Percentiles rank a stretch among this genome's conserved stretches.
Evolutionary conservation across 1,140 invertebrate species (phyloP).

Genomic region (Drosophila ironensis): DNA sequence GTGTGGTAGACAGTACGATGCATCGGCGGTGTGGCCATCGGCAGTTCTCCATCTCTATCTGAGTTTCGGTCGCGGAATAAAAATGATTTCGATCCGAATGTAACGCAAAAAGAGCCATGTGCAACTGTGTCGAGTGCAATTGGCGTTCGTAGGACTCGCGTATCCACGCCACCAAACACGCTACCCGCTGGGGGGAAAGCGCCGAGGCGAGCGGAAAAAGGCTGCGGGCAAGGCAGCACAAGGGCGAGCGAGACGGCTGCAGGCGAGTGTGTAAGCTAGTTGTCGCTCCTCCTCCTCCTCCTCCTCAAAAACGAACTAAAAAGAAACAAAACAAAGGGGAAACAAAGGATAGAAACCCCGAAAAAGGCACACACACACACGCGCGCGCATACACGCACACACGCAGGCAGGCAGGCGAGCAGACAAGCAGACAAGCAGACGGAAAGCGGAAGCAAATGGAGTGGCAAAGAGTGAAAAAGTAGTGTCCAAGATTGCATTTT

Average conservation of each 20-base stretch:
- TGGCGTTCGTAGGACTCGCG: not conserved
- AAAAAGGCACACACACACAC: constrained; percentile 53
- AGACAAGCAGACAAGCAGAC: constrained; percentile 55
- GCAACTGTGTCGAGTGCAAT: constrained; percentile 1
- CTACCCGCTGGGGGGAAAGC: too few species aligned
- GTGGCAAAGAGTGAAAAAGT: constrained; percentile 16
- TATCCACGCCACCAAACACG: too few species aligned
- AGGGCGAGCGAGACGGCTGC: constrained; percentile 50
- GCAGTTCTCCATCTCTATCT: too few species aligned
- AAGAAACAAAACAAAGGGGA: constrained; percentile 79
- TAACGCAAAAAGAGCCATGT: not conserved
- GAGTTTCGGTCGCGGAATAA: constrained; percentile 5
- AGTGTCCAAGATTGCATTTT: too few species aligned
- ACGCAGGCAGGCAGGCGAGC: constrained; percentile 64
- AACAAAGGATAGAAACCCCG: constrained; percentile 78
- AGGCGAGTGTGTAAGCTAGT: constrained; percentile 14
- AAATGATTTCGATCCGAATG: constrained; percentile 4
- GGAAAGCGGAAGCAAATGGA: constrained; percentile 51
- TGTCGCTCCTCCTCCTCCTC: too few species aligned
- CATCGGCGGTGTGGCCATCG: too few species aligned
- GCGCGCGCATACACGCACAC: constrained; percentile 25
- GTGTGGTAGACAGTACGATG: not conserved
- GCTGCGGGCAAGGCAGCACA: too few species aligned
- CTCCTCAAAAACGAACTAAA: constrained; percentile 77
- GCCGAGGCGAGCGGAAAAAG: too few species aligned